phyloP scores from a whole-genome alignment of 1,140 invertebrate species.

The Leptinotarsa texana region DNA sequence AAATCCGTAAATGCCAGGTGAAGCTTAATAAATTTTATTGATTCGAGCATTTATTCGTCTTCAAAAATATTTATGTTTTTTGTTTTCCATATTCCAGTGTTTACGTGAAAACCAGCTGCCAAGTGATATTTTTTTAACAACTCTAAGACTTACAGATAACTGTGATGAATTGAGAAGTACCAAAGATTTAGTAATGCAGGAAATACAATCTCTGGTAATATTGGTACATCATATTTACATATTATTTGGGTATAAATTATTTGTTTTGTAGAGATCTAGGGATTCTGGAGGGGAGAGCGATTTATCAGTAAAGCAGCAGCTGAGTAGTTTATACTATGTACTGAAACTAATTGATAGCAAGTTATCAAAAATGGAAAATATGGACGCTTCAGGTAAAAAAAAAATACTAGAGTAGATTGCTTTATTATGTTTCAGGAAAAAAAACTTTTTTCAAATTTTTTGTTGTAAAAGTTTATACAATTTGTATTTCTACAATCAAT shows the following conservation, averaged over 20 bases:
- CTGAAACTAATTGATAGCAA: constrained; percentile 73
- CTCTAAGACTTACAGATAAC: constrained; percentile 76
- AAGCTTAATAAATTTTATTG: too few species aligned
- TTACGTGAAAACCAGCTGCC: constrained; percentile 73
- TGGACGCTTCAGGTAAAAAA: constrained; percentile 55
- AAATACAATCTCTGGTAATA: constrained; percentile 74
- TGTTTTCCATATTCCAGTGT: constrained; percentile 65
- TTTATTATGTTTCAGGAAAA: too few species aligned
- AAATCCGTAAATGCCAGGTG: too few species aligned
- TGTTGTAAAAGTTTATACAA: too few species aligned
- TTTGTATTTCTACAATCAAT: too few species aligned
- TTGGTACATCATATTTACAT: not conserved
- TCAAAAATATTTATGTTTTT: too few species aligned
- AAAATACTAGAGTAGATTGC: too few species aligned
- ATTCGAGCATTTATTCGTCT: too few species aligned
- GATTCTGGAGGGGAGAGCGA: constrained; percentile 85
- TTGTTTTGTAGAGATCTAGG: constrained; percentile 67
- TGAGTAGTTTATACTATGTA: constrained; percentile 86
- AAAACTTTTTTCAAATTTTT: too few species aligned
- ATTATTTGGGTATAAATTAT: not conserved
- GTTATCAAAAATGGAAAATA: constrained; percentile 66
- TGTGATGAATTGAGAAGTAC: constrained; percentile 81
- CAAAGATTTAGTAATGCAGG: constrained; percentile 75
- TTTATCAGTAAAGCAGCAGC: constrained; percentile 80
- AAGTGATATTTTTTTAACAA: constrained; percentile 81